Conservation (phyloP, 2,113 vertebrate species). For the Suricata suricatta region DNA sequence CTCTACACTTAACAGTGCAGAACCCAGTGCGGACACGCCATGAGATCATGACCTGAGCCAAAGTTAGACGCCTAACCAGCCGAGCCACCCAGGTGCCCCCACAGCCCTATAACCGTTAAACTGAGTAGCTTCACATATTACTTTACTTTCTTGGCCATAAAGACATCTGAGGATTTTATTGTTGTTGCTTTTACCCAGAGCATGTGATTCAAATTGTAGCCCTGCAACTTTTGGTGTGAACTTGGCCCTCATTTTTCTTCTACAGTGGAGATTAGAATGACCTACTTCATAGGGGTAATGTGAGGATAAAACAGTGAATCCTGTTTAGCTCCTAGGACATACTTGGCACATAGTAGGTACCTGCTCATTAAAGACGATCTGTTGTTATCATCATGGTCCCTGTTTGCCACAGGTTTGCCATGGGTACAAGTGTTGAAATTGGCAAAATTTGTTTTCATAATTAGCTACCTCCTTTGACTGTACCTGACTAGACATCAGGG, state of each 20-base stretch:
- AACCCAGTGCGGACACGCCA: too few relatives aligned
- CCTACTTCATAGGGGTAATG: neutral
- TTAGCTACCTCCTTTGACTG: neutral
- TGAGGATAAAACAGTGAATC: neutral
- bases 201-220: constrained; percentile 4
- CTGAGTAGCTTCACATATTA: neutral
- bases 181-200: neutral
- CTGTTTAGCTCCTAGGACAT: neutral
- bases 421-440: neutral
- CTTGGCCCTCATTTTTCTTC: constrained; percentile 1
- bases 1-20: too few relatives aligned
- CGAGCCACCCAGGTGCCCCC: neutral
- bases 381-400: neutral
- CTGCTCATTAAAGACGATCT: neutral
- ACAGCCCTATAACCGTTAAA: neutral
- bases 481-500: neutral
- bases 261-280: neutral
- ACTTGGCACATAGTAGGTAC: neutral
- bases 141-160: neutral
- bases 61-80: too few relatives aligned
- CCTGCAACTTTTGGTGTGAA: neutral
- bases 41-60: too few relatives aligned
- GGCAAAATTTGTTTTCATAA: neutral
- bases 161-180: neutral
- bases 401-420: neutral